A percentile compares a stretch with the other conserved stretches of the same genome.
phyloP scores from a whole-genome alignment of 1,140 invertebrate species.

The Drosophila rhopaloa region DNA sequence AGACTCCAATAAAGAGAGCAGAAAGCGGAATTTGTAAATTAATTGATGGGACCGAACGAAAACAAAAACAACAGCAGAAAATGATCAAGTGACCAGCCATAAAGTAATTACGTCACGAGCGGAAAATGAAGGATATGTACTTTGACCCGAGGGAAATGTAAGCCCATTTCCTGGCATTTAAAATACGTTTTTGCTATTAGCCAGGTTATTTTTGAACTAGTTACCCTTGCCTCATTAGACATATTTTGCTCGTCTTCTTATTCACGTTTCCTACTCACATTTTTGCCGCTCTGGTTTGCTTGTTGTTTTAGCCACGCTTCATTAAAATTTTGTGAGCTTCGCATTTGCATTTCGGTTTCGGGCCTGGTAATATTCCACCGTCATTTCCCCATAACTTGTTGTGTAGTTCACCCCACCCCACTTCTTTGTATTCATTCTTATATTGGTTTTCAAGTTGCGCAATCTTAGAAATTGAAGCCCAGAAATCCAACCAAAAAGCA shows the following conservation, averaged over 20 bases:
- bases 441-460: conserved; percentile 26
- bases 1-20: conserved; percentile 24
- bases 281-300: conserved; percentile 8
- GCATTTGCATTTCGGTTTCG: conserved; percentile 62
- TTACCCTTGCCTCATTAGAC: not conserved
- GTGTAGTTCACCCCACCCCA: not conserved
- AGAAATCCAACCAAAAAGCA: conserved; percentile 20
- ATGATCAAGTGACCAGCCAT: conserved; percentile 34
- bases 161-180: conserved; percentile 33
- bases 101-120: conserved; percentile 47
- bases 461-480: conserved; percentile 28
- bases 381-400: conserved; percentile 49
- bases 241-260: not conserved
- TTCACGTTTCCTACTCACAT: not conserved
- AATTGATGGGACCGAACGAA: conserved; percentile 44
- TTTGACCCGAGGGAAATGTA: conserved; percentile 1
- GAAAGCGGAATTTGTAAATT: conserved; percentile 54
- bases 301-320: conserved; percentile 17
- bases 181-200: not conserved
- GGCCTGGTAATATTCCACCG: conserved; percentile 58
- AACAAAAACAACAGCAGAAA: conserved; percentile 34
- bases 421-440: not conserved
- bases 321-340: conserved; percentile 47
- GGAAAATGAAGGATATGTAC: conserved; percentile 18
- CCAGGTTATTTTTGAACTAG: not conserved